Conservation (phyloP, 2,113 vertebrate species). For the Archocentrus centrarchus region DNA sequence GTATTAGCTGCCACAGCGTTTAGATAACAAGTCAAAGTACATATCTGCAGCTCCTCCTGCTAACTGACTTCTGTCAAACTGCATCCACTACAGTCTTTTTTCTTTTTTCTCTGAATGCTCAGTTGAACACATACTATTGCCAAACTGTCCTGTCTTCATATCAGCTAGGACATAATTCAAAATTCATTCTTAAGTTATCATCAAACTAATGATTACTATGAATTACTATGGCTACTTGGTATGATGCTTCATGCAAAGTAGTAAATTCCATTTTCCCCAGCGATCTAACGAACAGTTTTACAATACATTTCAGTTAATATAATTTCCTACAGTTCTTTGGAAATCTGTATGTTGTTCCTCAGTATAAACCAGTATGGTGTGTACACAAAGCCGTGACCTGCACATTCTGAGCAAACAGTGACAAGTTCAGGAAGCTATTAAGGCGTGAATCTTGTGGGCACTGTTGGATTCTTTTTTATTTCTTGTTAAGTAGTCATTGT, state of each 20-base stretch:
- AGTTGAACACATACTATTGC: background rate
- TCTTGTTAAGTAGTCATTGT: background rate
- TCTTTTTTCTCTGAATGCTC: background rate
- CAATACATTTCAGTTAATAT: background rate
- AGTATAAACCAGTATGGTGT: rapidly evolving
- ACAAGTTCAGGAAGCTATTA: background rate
- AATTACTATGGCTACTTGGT: rapidly evolving
- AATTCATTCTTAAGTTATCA: background rate
- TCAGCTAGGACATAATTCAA: background rate
- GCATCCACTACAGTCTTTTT: background rate
- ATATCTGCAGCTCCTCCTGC: background rate
- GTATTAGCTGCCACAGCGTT: background rate
- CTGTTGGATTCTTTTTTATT: background rate
- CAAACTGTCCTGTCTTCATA: background rate
- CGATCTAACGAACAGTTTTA: background rate
- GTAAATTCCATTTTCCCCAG: background rate
- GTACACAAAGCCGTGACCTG: slow-evolving; percentile 24
- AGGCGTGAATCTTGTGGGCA: background rate
- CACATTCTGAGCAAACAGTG: background rate
- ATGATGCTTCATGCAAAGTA: background rate
- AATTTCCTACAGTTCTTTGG: background rate
- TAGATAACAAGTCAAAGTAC: slow-evolving; percentile 13
- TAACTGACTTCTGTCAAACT: background rate
- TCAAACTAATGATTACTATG: background rate
- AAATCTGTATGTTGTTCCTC: background rate